Evolutionary conservation across 2,113 vertebrate species (phyloP), one percentile per base, ranked within the genome.

Genomic region (Esox niger): DNA sequence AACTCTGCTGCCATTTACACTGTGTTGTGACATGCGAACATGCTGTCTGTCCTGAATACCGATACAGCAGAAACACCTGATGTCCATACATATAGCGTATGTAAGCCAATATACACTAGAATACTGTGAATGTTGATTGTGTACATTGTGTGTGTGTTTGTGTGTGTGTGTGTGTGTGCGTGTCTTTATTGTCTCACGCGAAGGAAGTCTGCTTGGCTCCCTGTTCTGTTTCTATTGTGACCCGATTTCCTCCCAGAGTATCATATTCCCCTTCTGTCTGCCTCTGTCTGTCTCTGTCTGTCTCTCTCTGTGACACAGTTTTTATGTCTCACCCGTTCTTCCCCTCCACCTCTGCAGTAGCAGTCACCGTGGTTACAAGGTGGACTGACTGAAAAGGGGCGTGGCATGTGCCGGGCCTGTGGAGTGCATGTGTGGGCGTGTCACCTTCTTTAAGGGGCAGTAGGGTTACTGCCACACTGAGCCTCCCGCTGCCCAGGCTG

Each of bases 401-500:
- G 8, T 54, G 6, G n/a, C 23, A 26, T 60, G 32, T 32, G 5
- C n/a, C 27, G 25, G 63, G 15, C 20, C 20, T 43, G 56, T 21
- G 38, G 35, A 46, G 20, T n/a, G 15, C 75, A 35, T 27, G 61
- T 65, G 21, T 29, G 21, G 13, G 63, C 64, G n/a, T 4, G 3
- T 79, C 86, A 93, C 92, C 92, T 85, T 93, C 91, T 64, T 91
- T 92, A 15, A 93, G 80, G 1, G 92, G 92, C 64, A 93, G 82
- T 70, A 93, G 66, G 23, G 91, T 93, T 71, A 93, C 90, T 4
- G 92, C 92, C 21, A 92, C 84, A 62, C 92, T 93, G 21, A 92
- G 88, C 23, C 92, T 88, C 13, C 92, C 92, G 3, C 92, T 92
- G 32, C 92, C 92, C 57, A 93, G 83, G 70, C 92, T 93, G 60